Base-by-base conservation (phyloP, 1,140 invertebrate species). In the Lordiphosa stackelbergi region DNA sequence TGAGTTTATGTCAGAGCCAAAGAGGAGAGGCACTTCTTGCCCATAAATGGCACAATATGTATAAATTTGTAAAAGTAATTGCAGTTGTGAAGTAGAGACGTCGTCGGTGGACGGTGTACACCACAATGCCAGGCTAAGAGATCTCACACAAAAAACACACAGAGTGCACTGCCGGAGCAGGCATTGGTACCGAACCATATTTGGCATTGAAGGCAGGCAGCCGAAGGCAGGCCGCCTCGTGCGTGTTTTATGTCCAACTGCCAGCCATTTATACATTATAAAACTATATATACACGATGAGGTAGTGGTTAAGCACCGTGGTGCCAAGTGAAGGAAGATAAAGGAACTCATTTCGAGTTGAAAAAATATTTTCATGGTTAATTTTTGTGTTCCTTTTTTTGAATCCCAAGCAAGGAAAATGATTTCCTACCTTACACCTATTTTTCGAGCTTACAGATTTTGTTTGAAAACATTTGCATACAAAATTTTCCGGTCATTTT, bases 11-110 rank as follows among this genome's bases (percentile, higher is more conserved):
- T 73, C 74, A 78, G 65, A 56, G 69, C 43, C 45, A 16, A 57
- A 46, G 16, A 11, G 56, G 53, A 47, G 56, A 49, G 77, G 63
- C 77, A 83, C 78, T 71, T 73, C 68, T 31, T 68, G 77, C 49
- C 77, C 77, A 85, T 84, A 83, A 78, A 84, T 70, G 79, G 77
- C 73, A 83, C 77, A 84, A 78, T 78, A 84, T 77, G 84, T 86
- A 86, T 86, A 86, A 86, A 86, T 86, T 86, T 86, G 84, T 86
- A 86, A 86, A 86, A 84, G 78, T 86, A 86, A 86, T 86, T 86
- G 84, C 81, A 73, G 69, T 74, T 57, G 65, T 66, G 65, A 13
- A 37, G 37, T 28, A 35, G 22, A 52, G 47, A 49, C 35, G 22
- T 12, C 12, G 43, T 12, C 12, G 43, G 31, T 5, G 31, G 24